Evolutionary conservation across 2,888 invertebrate species (phyloP).

Genomic region (Diogma glabrata): DNA sequence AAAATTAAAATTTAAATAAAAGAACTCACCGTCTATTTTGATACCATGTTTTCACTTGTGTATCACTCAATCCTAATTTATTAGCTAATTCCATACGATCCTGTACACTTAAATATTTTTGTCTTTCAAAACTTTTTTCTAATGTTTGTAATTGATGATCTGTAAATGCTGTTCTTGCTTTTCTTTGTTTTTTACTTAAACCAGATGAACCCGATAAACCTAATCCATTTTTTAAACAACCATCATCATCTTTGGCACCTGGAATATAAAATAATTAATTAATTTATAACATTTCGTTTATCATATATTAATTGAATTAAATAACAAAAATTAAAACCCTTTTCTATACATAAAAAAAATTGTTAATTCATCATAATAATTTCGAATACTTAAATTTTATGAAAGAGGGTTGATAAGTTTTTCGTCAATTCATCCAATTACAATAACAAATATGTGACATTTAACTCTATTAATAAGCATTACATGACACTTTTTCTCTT

Average conservation of each 20-base stretch:
- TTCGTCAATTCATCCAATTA: no score
- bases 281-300: no score
- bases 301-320: no score
- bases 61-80: slow-evolving; percentile 90
- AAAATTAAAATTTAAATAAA: no score
- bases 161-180: slow-evolving; percentile 96
- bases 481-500: slow-evolving; percentile 12
- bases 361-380: no score
- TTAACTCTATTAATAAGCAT: slow-evolving; percentile 15
- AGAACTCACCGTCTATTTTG: slow-evolving; percentile 84
- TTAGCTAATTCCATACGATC: slow-evolving; percentile 97
- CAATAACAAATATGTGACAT: slow-evolving; percentile 8
- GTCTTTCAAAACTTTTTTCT: slow-evolving; percentile 93
- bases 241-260: slow-evolving; percentile 74
- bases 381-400: no score
- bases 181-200: slow-evolving; percentile 85
- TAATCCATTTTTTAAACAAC: slow-evolving; percentile 37
- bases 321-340: no score
- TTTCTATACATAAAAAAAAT: no score
- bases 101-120: slow-evolving; percentile 94
- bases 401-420: no score
- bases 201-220: slow-evolving; percentile 30
- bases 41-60: slow-evolving; percentile 99
- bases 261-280: no score
- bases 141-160: slow-evolving; percentile 94